phyloP scores from a whole-genome alignment of 1,140 invertebrate species.

The Thaumetopoea pityocampa region DNA sequence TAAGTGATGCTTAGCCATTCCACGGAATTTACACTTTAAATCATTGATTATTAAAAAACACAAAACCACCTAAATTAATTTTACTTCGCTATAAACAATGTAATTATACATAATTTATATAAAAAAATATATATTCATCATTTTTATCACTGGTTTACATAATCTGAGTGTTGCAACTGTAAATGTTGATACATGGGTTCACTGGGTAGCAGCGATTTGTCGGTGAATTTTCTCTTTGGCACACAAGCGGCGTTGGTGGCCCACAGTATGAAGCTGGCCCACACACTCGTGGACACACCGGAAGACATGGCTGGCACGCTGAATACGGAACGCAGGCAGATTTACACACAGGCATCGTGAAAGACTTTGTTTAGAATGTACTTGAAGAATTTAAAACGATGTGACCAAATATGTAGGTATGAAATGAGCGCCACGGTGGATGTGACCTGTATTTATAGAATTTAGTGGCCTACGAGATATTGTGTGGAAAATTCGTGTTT shows the following conservation, averaged over 20 bases:
- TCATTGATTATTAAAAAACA: too few relatives aligned
- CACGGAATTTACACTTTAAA: too few relatives aligned
- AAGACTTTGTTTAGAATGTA: constrained; percentile 27
- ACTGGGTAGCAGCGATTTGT: constrained; percentile 36
- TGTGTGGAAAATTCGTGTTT: constrained; percentile 9
- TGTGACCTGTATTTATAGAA: constrained; percentile 22
- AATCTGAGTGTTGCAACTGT: constrained; percentile 61
- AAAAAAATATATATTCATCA: background rate
- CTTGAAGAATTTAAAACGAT: constrained; percentile 19
- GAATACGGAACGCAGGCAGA: constrained; percentile 22
- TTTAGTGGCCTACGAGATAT: constrained; percentile 9
- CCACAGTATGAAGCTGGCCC: constrained; percentile 22
- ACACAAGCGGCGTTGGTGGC: constrained; percentile 22
- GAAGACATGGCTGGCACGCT: constrained; percentile 5
- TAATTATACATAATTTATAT: too few relatives aligned
- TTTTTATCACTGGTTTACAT: constrained; percentile 34
- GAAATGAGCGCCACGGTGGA: constrained; percentile 2
- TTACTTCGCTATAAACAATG: too few relatives aligned
- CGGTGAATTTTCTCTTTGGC: constrained; percentile 32
- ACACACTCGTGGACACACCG: constrained; percentile 17
- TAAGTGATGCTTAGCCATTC: too few relatives aligned
- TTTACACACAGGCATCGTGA: background rate
- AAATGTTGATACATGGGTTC: constrained; percentile 62
- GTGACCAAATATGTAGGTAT: constrained; percentile 1
- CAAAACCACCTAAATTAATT: too few relatives aligned